Evolutionary conservation across 2,113 vertebrate species (phyloP).

Genomic region (Calyptomena viridis): DNA sequence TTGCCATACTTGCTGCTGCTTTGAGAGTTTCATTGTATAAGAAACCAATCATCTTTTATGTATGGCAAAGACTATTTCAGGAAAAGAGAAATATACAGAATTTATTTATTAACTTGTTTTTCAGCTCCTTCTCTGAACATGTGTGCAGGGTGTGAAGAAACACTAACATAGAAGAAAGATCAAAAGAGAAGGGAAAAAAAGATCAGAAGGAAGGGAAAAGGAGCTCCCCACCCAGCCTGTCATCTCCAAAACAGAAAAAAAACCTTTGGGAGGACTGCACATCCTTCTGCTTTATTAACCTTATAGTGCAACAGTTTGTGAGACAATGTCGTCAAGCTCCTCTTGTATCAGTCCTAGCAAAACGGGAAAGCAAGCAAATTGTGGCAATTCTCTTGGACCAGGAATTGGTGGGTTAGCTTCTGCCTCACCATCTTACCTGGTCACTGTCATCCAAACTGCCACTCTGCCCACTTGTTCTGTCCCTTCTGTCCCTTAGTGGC

Average conservation of each 20-base stretch:
- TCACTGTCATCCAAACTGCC: not conserved
- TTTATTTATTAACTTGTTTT: slow-evolving; percentile 21
- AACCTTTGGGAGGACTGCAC: not conserved
- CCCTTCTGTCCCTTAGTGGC: not conserved
- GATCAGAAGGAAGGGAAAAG: not conserved
- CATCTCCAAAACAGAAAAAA: not conserved
- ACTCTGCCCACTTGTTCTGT: not conserved
- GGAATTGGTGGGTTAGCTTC: not conserved
- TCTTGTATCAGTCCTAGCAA: not conserved
- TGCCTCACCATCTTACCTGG: not conserved
- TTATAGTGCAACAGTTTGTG: not conserved
- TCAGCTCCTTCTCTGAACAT: not conserved
- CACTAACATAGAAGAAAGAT: not conserved
- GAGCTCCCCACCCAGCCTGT: not conserved
- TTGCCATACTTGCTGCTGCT: not conserved
- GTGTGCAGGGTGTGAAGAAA: not conserved
- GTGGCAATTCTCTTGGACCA: not conserved
- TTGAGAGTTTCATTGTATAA: not conserved
- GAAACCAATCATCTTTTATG: not conserved
- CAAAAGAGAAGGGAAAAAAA: not conserved
- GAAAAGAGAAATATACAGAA: not conserved
- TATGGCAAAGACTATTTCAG: not conserved
- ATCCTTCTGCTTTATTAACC: not conserved
- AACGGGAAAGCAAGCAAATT: not conserved
- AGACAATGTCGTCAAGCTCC: not conserved